A percentile compares a stretch with the other conserved stretches of the same genome.
phyloP scores from a whole-genome alignment of 1,140 invertebrate genomes.

The Lycorma delicatula region DNA sequence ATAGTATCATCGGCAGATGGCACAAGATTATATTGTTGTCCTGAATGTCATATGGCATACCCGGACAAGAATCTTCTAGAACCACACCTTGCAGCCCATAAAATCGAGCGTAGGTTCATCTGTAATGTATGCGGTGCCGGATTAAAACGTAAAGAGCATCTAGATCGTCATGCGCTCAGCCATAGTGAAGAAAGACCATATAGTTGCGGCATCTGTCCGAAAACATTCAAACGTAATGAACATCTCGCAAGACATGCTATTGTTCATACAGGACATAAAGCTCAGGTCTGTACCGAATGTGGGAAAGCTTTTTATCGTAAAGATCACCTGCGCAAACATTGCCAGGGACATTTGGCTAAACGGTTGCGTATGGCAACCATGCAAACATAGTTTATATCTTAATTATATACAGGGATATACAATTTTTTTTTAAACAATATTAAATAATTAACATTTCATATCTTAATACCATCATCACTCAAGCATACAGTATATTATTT shows the following conservation, averaged over 20 bases:
- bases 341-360: conserved; percentile 29
- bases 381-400: not conserved
- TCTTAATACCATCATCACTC: too few species aligned
- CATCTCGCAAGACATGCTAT: conserved; percentile 75
- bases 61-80: conserved; percentile 70
- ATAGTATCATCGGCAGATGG: conserved; percentile 73
- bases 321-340: conserved; percentile 56
- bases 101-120: conserved; percentile 49
- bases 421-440: too few species aligned
- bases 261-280: conserved; percentile 76
- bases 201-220: conserved; percentile 72
- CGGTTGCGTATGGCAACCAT: not conserved
- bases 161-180: conserved; percentile 34
- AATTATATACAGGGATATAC: too few species aligned
- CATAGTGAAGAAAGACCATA: conserved; percentile 42
- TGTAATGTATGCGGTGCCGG: conserved; percentile 80
- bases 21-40: conserved; percentile 72
- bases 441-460: too few species aligned
- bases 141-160: conserved; percentile 48
- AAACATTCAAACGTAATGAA: conserved; percentile 78
- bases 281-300: conserved; percentile 75
- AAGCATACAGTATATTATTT: too few species aligned
- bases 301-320: conserved; percentile 69
- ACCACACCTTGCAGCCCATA: conserved; percentile 71
- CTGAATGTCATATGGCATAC: conserved; percentile 79